These are phyloP conservation scores for Chelon labrosus DNA, from an alignment of 2,797 vertebrate species.

Conservation along the genomic window DNA sequence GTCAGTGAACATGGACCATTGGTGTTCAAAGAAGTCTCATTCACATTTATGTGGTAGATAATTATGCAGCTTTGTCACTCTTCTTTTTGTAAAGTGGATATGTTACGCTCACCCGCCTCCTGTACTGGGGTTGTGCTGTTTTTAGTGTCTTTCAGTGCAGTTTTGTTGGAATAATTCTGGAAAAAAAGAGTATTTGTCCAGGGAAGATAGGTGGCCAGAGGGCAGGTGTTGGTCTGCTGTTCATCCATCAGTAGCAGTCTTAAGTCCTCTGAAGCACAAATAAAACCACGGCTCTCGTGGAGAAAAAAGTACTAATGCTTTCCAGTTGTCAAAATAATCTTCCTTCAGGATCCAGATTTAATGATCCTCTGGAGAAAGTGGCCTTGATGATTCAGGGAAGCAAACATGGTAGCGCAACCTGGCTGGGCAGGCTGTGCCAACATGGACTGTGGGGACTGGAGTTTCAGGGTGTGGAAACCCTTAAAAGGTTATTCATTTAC, in stretches of 20 bases:
- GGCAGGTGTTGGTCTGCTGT: conserved; percentile 15
- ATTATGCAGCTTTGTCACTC: not conserved
- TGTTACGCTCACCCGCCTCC: not conserved
- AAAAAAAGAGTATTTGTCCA: conserved; percentile 1
- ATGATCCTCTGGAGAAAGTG: conserved; percentile 48
- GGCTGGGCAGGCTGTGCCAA: conserved; percentile 40
- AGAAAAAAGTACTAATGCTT: conserved; percentile 80
- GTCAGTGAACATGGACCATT: not conserved
- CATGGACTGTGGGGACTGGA: conserved; percentile 4
- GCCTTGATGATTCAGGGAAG: conserved; percentile 65
- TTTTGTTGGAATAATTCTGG: not conserved
- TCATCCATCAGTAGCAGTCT: conserved; percentile 68
- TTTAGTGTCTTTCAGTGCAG: not conserved
- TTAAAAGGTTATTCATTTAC: not conserved
- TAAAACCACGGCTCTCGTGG: conserved; percentile 52
- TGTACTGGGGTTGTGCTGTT: not conserved
- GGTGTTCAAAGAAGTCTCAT: not conserved
- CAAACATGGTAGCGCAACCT: conserved; percentile 45
- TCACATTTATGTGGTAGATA: too few species aligned
- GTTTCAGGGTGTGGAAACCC: not conserved
- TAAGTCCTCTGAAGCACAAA: conserved; percentile 30
- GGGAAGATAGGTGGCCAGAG: conserved; percentile 20
- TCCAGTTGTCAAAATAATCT: conserved; percentile 91
- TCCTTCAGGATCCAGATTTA: conserved; percentile 64
- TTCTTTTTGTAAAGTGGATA: not conserved